Base-by-base conservation (phyloP, 2,797 vertebrate species). In the Phataginus tetradactyla region DNA sequence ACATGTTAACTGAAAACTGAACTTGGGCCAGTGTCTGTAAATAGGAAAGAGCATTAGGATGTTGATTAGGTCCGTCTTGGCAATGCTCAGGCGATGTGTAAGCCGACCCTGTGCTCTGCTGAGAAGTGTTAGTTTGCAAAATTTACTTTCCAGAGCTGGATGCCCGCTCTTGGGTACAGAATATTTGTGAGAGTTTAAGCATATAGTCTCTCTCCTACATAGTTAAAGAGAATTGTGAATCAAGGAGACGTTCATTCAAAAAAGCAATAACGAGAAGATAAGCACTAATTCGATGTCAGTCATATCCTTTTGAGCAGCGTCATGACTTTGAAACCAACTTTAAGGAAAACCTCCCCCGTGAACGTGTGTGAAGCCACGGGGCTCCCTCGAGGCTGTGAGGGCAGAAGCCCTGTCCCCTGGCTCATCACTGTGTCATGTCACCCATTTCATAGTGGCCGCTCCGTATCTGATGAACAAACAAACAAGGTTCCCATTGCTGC, bases 91-190 rank as follows among this genome's bases (percentile, higher is more conserved):
- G 29, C 85, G 95, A 78, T 92, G 34, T 53, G 0, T 78, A 92
- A 91, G 61, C 55, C 68, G 95, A 39, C 61, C 55, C 66, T 49
- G 69, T 79, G 64, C 78, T 90, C 2, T 49, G 42, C 71, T 49
- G 7, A 55, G 21, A 92, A 91, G 51, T 90, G 34, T 85, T 64
- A 27, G 79, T 95, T 87, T 95, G 66, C 34, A 85, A 92, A 95
- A 77, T 63, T 39, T 37, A 61, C 86, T 95, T 89, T 78, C 29
- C 10, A 51, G 66, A 55, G 23, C 37, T 59, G 37, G 61, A 23
- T 84, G 32, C 25, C 66, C 88, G 1, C 1, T 7, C 83, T 49
- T 75, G 85, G 1, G 39, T 78, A 5, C 39, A 75, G 45, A 86
- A 57, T 91, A 55, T 61, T 42, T 75, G 20, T 83, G 74, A 96